phyloP scores from a whole-genome alignment of 2,888 invertebrate species.

The Bellardia pandia region DNA sequence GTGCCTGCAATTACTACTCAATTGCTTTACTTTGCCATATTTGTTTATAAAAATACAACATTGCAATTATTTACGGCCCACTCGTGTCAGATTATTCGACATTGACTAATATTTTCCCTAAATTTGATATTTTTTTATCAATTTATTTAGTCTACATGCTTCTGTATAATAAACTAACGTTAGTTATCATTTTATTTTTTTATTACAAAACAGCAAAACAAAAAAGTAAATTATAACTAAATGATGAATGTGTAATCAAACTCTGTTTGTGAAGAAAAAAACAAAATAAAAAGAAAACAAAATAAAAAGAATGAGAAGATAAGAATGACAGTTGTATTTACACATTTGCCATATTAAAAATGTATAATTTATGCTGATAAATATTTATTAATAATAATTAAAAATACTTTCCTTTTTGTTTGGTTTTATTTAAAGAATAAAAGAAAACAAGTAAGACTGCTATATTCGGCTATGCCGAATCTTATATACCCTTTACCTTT shows the following conservation, averaged over 20 bases:
- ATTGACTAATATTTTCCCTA: conserved; percentile 14
- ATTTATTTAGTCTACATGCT: not conserved
- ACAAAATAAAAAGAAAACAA: not conserved
- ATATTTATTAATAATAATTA: conserved; percentile 45
- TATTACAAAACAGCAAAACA: conserved; percentile 23
- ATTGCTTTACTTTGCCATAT: not conserved
- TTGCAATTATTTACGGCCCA: not conserved
- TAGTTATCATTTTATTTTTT: conserved; percentile 23
- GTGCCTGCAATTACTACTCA: not conserved
- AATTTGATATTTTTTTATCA: not conserved
- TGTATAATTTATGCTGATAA: conserved; percentile 41
- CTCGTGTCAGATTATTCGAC: conserved; percentile 5
- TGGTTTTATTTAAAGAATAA: not conserved
- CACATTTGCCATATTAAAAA: not conserved
- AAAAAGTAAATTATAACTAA: conserved; percentile 11
- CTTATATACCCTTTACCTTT: too few species aligned
- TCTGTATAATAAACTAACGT: conserved; percentile 10
- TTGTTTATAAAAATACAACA: not conserved
- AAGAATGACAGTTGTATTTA: conserved; percentile 32
- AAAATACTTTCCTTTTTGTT: conserved; percentile 17
- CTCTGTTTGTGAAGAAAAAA: conserved; percentile 24
- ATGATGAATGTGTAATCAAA: conserved; percentile 30
- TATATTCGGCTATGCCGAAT: too few species aligned
- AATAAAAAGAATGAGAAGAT: not conserved
- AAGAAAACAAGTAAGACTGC: not conserved